Evolutionary conservation across 2,888 invertebrate species (phyloP), one percentile per base, ranked within the genome.

Genomic region (Apotomis betuletana): DNA sequence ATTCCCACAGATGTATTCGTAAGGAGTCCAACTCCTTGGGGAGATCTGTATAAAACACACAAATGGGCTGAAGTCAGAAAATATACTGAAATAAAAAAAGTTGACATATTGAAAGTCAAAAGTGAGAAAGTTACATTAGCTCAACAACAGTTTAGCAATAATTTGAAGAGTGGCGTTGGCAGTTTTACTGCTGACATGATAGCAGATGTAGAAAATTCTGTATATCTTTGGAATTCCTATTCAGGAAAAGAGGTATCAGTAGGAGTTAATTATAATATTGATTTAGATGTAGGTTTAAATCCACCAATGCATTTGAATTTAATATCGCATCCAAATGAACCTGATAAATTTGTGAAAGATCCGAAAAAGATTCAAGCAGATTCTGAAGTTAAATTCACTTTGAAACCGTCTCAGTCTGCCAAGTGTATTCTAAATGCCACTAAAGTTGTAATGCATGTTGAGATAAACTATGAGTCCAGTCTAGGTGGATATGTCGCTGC

Each of bases 381-480:
- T 4, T 15, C n/a, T 0, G 38, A 55, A 12, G 36, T 57, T 61
- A 49, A 8, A 8, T 62, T 70, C n/a, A n/a, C 4, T 15, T 38
- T 70, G 12, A 64, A 64, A 5, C 63, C 69, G 3, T 15, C 38
- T 3, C 57, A 58, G 51, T n/a, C 49, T n/a, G 69, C 51, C 52
- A 44, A 15, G 15, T 15, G 13, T 3, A 5, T 64, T 8, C 3
- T 64, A 0, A 70, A 58, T 3, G 58, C 63, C 38, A 70, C 62
- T 27, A 63, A 10, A 10, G 58, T 70, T 2, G 9, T 4, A 12
- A 52, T 58, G 51, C 8, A 27, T 3, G 61, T 80, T 4, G 64
- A 76, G 38, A 61, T 81, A 0, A 70, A 79, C 10, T 82, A 80
- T 41, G 69, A 69, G 36, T 77, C 79, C 0, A 69, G 12, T 38